phyloP scores from a whole-genome alignment of 2,888 invertebrate species.

The Hemistola chrysoprasaria region DNA sequence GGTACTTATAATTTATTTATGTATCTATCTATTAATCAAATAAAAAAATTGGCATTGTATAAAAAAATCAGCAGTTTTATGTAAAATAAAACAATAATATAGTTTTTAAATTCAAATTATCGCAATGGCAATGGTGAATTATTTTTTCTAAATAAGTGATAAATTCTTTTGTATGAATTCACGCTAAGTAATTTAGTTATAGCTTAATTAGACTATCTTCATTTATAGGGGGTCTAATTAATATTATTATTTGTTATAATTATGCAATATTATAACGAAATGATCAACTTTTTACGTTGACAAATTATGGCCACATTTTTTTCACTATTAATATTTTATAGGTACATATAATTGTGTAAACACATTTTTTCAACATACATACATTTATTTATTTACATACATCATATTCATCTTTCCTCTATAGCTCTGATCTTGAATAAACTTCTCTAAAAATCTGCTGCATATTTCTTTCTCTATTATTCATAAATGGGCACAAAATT shows the following conservation, averaged over 20 bases:
- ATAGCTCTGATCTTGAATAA: constrained; percentile 5
- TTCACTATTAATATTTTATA: constrained; percentile 3
- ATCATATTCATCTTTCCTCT: constrained; percentile 2
- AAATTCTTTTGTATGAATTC: no score
- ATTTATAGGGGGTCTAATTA: no score
- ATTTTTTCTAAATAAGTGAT: no score
- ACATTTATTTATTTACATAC: constrained; percentile 13
- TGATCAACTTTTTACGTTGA: neutral
- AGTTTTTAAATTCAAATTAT: no score
- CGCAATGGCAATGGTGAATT: no score
- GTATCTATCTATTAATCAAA: neutral
- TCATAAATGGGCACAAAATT: constrained; percentile 59
- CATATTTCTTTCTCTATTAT: neutral
- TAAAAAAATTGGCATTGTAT: no score
- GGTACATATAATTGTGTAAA: constrained; percentile 27
- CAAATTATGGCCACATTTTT: constrained; percentile 7
- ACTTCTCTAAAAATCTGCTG: constrained; percentile 12
- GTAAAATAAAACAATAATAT: no score
- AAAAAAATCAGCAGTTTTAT: no score
- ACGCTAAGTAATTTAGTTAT: no score
- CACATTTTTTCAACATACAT: constrained; percentile 19
- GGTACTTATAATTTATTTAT: constrained; percentile 10
- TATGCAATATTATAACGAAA: constrained; percentile 3
- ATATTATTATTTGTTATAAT: no score
- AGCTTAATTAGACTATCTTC: neutral